Evolutionary conservation across 2,797 vertebrate species (phyloP), one percentile per base, ranked within the genome.

Genomic region (Remorina albescens): DNA sequence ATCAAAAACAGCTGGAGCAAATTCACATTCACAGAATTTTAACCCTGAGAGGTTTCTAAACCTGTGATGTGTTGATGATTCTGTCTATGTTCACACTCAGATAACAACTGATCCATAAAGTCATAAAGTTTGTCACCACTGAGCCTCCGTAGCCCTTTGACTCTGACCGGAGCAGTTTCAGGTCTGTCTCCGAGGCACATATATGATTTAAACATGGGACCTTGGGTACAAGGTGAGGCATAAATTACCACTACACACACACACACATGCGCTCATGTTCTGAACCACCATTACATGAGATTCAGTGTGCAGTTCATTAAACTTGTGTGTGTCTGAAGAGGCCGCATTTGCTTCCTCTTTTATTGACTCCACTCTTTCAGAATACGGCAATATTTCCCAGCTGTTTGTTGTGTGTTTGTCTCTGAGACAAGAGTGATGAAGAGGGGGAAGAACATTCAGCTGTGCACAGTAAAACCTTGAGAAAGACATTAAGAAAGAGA

Each of bases 371-470:
- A 58, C 13, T 67, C 19, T 4, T 44, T 50, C 62, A 55, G 51
- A 74, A 39, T 4, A 47, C 23, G 32, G 63, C 81, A 12, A 66
- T 50, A 26, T 80, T 69, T 80, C 57, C 49, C 21, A 30, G 57
- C 67, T n/a, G 53, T 73, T 72, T 79, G 74, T 81, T 57, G 62
- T 57, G 81, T 79, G 68, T 64, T 54, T 72, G 74, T 74, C 57
- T 79, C 59, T 86, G 58, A 13, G 39, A 34, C 42, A n/a, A n/a
- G 74, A 55, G 86, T 44, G 19, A 72, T 16, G 66, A 76, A 1
- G 36, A 75, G 57, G 78, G 72, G 37, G 69, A 82, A 28, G 61
- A 62, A 39, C 67, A 2, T 74, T n/a, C 3, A 73, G 76, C 62
- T 39, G 70, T 69, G 65, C 67, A 13, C 25, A 61, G 25, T 79